Conservation (phyloP, 2,797 vertebrate species). For the Neoniphon sammara region DNA sequence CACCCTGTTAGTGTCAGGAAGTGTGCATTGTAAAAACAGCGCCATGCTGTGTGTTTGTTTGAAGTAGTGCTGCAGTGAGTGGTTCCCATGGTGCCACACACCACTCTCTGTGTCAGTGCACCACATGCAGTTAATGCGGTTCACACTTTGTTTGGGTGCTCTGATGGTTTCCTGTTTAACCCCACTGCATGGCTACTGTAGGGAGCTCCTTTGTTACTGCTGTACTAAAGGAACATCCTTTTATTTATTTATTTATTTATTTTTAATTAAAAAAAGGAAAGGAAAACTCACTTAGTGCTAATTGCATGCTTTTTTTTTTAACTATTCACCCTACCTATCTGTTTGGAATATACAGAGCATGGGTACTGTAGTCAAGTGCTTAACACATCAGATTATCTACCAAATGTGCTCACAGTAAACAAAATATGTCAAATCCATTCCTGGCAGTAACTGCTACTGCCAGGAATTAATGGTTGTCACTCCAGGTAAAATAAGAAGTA, state of each 20-base stretch:
- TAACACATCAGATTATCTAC: not conserved
- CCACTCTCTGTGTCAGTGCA: conserved; percentile 53
- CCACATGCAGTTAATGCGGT: conserved; percentile 67
- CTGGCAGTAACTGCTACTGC: not conserved
- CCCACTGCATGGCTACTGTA: conserved; percentile 51
- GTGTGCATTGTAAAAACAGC: conserved; percentile 73
- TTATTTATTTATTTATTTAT: no score
- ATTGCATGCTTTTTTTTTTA: conserved; percentile 7
- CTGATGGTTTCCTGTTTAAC: conserved; percentile 55
- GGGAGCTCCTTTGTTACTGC: conserved; percentile 22
- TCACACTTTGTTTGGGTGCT: conserved; percentile 68
- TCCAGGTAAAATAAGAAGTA: no score
- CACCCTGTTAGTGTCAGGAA: conserved; percentile 81
- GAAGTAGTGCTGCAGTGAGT: conserved; percentile 68
- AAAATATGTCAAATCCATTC: not conserved
- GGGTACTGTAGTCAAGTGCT: conserved; percentile 33
- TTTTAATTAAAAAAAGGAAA: no score
- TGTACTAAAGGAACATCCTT: not conserved
- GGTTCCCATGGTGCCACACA: conserved; percentile 65
- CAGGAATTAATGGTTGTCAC: no score
- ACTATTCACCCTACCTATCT: conserved; percentile 6
- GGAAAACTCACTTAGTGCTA: conserved; percentile 24
- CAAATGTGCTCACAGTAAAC: not conserved
- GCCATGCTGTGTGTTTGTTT: conserved; percentile 73
- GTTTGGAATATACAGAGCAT: conserved; percentile 11